Base-by-base conservation (phyloP, 2,888 invertebrate species). In the Eilema griseolum region DNA sequence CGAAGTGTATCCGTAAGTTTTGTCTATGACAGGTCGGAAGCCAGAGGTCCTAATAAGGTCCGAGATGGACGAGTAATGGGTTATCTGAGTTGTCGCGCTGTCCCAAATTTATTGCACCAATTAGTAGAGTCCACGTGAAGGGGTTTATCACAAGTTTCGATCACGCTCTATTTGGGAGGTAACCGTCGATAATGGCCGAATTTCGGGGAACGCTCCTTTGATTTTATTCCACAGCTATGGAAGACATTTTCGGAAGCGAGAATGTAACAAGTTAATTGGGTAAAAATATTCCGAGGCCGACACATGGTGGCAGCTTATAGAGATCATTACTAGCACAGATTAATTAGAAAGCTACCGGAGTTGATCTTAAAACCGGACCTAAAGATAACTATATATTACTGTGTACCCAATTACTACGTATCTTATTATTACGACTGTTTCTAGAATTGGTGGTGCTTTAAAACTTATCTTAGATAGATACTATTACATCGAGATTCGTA, bases 201-300 rank as follows among this genome's bases (percentile, higher is more conserved):
- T 92, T 95, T 95, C 94, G 90, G 85, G 85, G 94, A 95, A 95
- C 86, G 84, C 80, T 82, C 81, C 83, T 88, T 88, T 86, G 87
- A 88, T 89, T 90, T 89, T 89, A 64, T 91, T 89, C 86, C 72
- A 69, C 78, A 85, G 84, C 85, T 87, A 85, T 82, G 79, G 87
- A 86, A 88, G 87, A 89, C 83, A 91, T 92, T 92, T 94, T 92
- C 92, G 90, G 94, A 93, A 94, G 94, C 93, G 92, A 93, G 93
- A 95, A 92, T 93, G 90, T 94, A 89, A 94, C 94, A 92, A 94
- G 94, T 93, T 95, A 94, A 95, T 95, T 95, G 94, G 94, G 85
- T 89, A 85, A 85, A 94, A 90, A 90, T 91, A 93, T 93, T 91
- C 87, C 74, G 86, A 85, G 83, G 86, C 82, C 88, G 87, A 89